A percentile compares a stretch with the other conserved stretches of the same genome.
Conservation (phyloP, 2,797 vertebrate species). For the Propithecus perrieri region DNA sequence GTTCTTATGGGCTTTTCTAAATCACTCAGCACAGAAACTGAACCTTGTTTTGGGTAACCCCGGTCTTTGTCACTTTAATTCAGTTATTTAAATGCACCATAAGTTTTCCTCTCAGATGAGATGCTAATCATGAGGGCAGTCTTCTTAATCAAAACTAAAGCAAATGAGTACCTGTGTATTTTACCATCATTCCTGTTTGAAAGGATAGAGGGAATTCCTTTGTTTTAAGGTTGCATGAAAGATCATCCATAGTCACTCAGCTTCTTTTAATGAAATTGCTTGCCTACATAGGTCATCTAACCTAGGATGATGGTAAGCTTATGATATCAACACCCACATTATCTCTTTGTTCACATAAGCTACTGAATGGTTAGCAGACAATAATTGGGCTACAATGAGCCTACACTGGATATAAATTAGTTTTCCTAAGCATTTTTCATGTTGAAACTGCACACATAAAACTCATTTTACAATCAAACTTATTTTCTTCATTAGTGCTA, state of each 20-base stretch:
- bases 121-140: conserved; percentile 54
- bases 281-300: background rate
- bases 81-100: conserved; percentile 63
- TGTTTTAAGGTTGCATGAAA: conserved; percentile 52
- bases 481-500: conserved; percentile 30
- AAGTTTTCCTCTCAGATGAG: conserved; percentile 70
- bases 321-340: background rate
- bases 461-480: background rate
- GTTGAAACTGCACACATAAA: background rate
- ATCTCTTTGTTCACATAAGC: background rate
- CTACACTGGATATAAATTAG: background rate
- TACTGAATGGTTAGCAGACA: background rate
- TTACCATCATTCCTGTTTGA: background rate
- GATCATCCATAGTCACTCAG: background rate
- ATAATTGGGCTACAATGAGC: background rate
- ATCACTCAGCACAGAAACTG: conserved; percentile 34
- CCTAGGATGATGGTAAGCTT: background rate
- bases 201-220: background rate
- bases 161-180: conserved; percentile 73
- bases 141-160: conserved; percentile 76
- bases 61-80: conserved; percentile 73
- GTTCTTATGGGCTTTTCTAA: conserved; percentile 67
- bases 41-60: conserved; percentile 74
- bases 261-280: background rate
- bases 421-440: conserved; percentile 29